phyloP scores from a whole-genome alignment of 2,797 vertebrate genomes.

The Miichthys miiuy region DNA sequence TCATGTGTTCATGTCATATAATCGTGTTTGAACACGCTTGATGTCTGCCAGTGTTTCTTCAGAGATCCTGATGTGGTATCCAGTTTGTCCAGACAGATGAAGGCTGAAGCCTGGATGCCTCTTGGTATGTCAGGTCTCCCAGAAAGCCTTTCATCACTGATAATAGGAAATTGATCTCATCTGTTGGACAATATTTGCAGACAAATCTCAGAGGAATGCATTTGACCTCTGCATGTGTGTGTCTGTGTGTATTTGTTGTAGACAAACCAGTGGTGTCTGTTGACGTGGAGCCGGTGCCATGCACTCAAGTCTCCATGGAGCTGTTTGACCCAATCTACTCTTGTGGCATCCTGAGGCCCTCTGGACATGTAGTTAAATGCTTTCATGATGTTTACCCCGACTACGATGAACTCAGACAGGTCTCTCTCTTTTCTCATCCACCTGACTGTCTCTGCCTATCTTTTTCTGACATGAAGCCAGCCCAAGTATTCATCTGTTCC shows the following conservation, averaged over 20 bases:
- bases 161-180: constrained; percentile 49
- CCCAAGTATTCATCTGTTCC: background rate
- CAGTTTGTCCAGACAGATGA: constrained; percentile 61
- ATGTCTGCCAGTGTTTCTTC: constrained; percentile 79
- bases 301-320: constrained; percentile 77
- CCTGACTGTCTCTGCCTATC: background rate
- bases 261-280: constrained; percentile 67
- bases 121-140: constrained; percentile 69
- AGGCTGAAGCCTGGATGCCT: constrained; percentile 47
- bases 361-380: constrained; percentile 73
- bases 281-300: constrained; percentile 71
- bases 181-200: constrained; percentile 25
- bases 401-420: constrained; percentile 77
- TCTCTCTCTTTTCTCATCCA: constrained; percentile 33
- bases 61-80: constrained; percentile 72
- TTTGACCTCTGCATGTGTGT: constrained; percentile 19
- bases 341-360: constrained; percentile 69
- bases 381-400: constrained; percentile 70
- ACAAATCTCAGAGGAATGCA: constrained; percentile 30
- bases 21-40: constrained; percentile 2
- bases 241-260: constrained; percentile 50
- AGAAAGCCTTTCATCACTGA: constrained; percentile 43
- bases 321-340: constrained; percentile 80
- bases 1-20: background rate
- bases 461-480: background rate